Percentiles rank a stretch among this genome's conserved stretches.
Evolutionary conservation across 1,140 invertebrate species (phyloP).

Genomic region (Procambarus virginalis): DNA sequence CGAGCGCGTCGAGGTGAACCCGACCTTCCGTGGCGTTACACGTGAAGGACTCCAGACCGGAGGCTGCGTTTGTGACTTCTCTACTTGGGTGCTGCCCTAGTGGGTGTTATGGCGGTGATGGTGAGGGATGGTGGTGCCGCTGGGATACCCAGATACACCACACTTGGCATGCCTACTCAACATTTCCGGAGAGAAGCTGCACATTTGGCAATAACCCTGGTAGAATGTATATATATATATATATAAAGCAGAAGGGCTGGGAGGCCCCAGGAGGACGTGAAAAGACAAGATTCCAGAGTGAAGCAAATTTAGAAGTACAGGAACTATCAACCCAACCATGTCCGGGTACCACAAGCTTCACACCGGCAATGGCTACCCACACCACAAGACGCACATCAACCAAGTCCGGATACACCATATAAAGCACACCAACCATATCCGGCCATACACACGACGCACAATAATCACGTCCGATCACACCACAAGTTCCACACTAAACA

Average conservation of each 20-base stretch:
- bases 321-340: too few relatives aligned
- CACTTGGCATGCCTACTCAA: conserved; percentile 9
- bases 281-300: not conserved
- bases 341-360: too few relatives aligned
- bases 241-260: not conserved
- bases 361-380: too few relatives aligned
- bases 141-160: conserved; percentile 6
- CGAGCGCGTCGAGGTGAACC: too few relatives aligned
- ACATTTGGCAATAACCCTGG: conserved; percentile 7
- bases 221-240: not conserved
- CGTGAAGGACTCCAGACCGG: not conserved
- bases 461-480: too few relatives aligned
- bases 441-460: too few relatives aligned
- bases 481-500: too few relatives aligned
- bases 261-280: not conserved
- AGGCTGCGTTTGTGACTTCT: not conserved
- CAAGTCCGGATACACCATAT: too few relatives aligned
- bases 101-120: not conserved
- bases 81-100: not conserved
- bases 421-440: too few relatives aligned
- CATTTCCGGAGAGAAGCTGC: conserved; percentile 12
- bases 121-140: not conserved
- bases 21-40: too few relatives aligned
- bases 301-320: not conserved
- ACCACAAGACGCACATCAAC: too few relatives aligned